Evolutionary conservation across 2,797 vertebrate genomes (phyloP), one percentile per base, ranked within the genome.

Genomic region (Notolepis coatsorum): DNA sequence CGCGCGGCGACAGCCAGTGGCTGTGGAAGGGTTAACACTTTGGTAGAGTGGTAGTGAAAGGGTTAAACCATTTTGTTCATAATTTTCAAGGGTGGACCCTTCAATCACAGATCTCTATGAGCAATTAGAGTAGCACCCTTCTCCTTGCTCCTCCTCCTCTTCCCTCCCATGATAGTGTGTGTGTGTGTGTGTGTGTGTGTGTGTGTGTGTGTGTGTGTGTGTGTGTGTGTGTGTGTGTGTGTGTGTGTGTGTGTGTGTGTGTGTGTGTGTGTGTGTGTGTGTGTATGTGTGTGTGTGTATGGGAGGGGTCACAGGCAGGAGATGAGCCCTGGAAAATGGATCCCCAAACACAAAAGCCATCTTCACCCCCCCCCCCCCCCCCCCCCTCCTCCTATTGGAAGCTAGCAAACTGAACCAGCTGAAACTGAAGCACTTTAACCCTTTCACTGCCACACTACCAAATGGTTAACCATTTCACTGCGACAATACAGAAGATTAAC

Each of bases 251-350:
- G n/a, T n/a, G n/a, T n/a, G n/a, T n/a, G n/a, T n/a, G n/a, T n/a
- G n/a, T n/a, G n/a, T n/a, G n/a, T n/a, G n/a, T n/a, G n/a, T n/a
- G n/a, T n/a, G n/a, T n/a, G n/a, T n/a, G n/a, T n/a, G n/a, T n/a
- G n/a, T n/a, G n/a, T n/a, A n/a, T 49, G n/a, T 31, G 20, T 13
- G 18, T 49, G 7, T 20, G 21, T 27, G n/a, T n/a, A n/a, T n/a
- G n/a, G n/a, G 80, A 75, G 86, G 81, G 79, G 79, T 88, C 80
- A 83, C 76, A 81, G 83, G 79, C 65, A 76, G 71, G 65, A 89
- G 81, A 90, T 89, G 87, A 87, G 79, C 78, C 74, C 82, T 70
- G 67, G 76, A 87, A 91, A 91, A 91, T 87, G 85, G 81, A 90
- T 90, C 83, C 79, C 83, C 53, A 8, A 86, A 79, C 84, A 85